These are phyloP conservation scores for Drosophila bunnanda DNA, from an alignment of 2,888 invertebrate species.

Conservation along the genomic window DNA sequence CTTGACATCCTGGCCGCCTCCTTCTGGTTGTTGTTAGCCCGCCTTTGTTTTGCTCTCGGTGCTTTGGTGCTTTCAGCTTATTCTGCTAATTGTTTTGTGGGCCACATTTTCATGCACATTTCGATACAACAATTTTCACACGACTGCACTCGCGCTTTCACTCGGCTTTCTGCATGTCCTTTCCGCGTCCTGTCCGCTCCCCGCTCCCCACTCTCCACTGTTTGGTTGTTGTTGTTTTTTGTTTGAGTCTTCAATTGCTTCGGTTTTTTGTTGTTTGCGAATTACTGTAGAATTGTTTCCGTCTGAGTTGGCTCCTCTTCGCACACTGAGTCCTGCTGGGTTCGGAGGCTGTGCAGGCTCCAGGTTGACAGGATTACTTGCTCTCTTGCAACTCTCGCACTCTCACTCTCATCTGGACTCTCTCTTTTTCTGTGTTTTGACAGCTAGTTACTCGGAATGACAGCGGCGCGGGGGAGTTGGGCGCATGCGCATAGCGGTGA, in stretches of 20 bases:
- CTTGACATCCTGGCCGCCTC: slow-evolving; percentile 62
- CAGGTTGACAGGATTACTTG: slow-evolving; percentile 21
- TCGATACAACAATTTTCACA: slow-evolving; percentile 66
- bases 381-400: slow-evolving; percentile 7
- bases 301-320: slow-evolving; percentile 53
- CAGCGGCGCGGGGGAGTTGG: slow-evolving; percentile 8
- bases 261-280: slow-evolving; percentile 25
- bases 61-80: slow-evolving; percentile 17
- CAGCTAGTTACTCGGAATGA: slow-evolving; percentile 35
- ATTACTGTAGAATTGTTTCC: slow-evolving; percentile 44
- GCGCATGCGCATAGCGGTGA: slow-evolving; percentile 52
- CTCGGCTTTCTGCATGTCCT: slow-evolving; percentile 7
- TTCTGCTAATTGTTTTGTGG: slow-evolving; percentile 56
- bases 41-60: slow-evolving; percentile 32
- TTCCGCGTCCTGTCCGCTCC: background rate
- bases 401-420: background rate
- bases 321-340: slow-evolving; percentile 51
- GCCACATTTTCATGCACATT: slow-evolving; percentile 57
- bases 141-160: slow-evolving; percentile 46
- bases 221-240: slow-evolving; percentile 17
- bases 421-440: slow-evolving; percentile 51
- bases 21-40: slow-evolving; percentile 24
- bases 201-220: background rate
- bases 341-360: slow-evolving; percentile 59
- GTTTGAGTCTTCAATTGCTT: slow-evolving; percentile 14